A percentile compares a stretch with the other conserved stretches of the same genome.
Evolutionary conservation across 1,140 invertebrate species (phyloP).

Genomic region (Eciton burchellii): DNA sequence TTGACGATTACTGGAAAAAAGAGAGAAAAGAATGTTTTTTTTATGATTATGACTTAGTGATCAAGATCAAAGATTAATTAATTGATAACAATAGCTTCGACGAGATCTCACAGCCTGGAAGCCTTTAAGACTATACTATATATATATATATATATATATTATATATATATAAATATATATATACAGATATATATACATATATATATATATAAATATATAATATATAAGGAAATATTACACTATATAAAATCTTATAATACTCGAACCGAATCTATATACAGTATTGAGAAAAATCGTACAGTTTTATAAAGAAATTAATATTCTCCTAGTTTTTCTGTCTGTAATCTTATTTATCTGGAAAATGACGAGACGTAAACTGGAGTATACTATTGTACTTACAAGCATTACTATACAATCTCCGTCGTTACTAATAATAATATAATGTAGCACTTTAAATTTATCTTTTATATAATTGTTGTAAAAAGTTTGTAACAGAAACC

Average conservation of each 20-base stretch:
- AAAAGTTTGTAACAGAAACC: not conserved
- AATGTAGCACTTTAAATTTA: constrained; percentile 35
- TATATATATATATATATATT: constrained; percentile 19
- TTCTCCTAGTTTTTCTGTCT: constrained; percentile 56
- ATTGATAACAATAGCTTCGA: constrained; percentile 68
- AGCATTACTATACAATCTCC: constrained; percentile 61
- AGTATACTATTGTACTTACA: constrained; percentile 60
- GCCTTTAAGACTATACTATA: constrained; percentile 64
- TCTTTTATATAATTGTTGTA: not conserved
- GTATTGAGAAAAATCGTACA: constrained; percentile 62
- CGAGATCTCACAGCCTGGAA: constrained; percentile 75
- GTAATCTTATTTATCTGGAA: constrained; percentile 34
- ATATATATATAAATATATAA: constrained; percentile 25
- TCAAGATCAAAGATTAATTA: constrained; percentile 62
- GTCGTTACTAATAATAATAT: not conserved
- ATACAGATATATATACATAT: constrained; percentile 16
- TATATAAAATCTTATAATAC: constrained; percentile 58
- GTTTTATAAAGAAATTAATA: constrained; percentile 46
- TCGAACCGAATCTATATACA: constrained; percentile 69
- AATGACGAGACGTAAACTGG: constrained; percentile 36
- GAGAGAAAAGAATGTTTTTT: constrained; percentile 19
- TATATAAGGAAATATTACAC: constrained; percentile 60
- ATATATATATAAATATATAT: constrained; percentile 32
- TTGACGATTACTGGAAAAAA: constrained; percentile 48
- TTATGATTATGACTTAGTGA: constrained; percentile 59